A percentile compares a stretch with the other conserved stretches of the same genome.
These are phyloP conservation scores for Oxytorus armatus DNA, from an alignment of 2,888 invertebrate species.

Conservation along the genomic window DNA sequence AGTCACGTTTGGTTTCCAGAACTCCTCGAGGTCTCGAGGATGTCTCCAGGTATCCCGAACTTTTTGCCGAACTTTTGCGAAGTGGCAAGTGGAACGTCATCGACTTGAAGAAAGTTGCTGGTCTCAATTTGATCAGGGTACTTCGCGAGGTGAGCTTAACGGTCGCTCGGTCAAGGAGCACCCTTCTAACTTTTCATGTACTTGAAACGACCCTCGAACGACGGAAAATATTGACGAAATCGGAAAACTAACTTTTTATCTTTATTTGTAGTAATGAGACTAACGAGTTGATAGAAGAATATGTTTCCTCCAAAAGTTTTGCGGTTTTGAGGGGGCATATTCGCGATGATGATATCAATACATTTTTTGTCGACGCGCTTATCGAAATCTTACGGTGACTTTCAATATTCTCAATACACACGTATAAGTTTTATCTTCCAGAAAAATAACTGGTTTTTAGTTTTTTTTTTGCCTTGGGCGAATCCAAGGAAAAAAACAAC, in stretches of 20 bases:
- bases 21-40: constrained; percentile 92
- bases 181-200: constrained; percentile 25
- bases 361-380: too few relatives aligned
- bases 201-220: constrained; percentile 27
- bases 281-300: too few relatives aligned
- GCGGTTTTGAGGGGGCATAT: too few relatives aligned
- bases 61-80: constrained; percentile 88
- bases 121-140: constrained; percentile 88
- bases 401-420: too few relatives aligned
- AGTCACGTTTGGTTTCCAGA: constrained; percentile 84
- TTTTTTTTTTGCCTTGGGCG: too few relatives aligned
- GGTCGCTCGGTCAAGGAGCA: constrained; percentile 2
- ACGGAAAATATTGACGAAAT: too few relatives aligned
- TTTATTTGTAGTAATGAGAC: not conserved
- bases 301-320: too few relatives aligned
- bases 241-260: not conserved
- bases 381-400: too few relatives aligned
- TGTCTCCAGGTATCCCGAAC: constrained; percentile 89
- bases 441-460: too few relatives aligned
- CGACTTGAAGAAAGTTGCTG: constrained; percentile 88
- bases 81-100: constrained; percentile 88
- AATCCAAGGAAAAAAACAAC: too few relatives aligned
- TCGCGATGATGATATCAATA: too few relatives aligned
- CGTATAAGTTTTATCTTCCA: too few relatives aligned
- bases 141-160: constrained; percentile 82